phyloP scores from a whole-genome alignment of 2,888 invertebrate species.

The Oegoconia quadripuncta region DNA sequence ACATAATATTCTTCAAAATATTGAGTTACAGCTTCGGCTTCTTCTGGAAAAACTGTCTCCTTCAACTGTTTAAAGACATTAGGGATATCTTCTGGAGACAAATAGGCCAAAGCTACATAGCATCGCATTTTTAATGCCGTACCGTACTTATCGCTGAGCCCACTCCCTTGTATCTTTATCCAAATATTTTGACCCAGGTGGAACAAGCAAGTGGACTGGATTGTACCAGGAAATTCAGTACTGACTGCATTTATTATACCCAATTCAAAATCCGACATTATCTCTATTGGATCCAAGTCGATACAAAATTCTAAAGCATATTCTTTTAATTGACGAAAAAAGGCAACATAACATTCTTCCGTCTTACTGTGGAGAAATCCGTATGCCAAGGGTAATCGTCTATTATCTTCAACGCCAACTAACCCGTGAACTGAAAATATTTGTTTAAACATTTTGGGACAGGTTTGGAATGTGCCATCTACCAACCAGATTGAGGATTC shows the following conservation, averaged over 20 bases:
- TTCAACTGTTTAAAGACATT: conserved; percentile 9
- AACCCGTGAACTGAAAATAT: conserved; percentile 3
- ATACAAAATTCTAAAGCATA: background rate
- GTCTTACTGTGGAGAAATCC: background rate
- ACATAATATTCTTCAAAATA: conserved; percentile 10
- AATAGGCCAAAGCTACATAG: conserved; percentile 8
- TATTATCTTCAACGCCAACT: background rate
- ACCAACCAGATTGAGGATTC: conserved; percentile 14
- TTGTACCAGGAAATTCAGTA: conserved; percentile 6
- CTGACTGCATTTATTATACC: conserved; percentile 8
- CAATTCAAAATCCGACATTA: conserved; percentile 7
- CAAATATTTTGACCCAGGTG: conserved; percentile 7
- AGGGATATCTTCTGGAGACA: conserved; percentile 10
- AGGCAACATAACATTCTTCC: background rate
- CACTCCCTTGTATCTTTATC: conserved; percentile 5
- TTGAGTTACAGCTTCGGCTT: conserved; percentile 6
- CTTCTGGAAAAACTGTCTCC: conserved; percentile 8
- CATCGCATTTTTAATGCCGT: conserved; percentile 11
- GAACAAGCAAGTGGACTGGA: too few species aligned
- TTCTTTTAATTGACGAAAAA: background rate
- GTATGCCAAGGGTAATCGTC: conserved; percentile 1
- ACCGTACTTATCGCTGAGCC: conserved; percentile 7
- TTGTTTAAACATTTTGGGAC: conserved; percentile 10
- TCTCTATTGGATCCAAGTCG: background rate
- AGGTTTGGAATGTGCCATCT: conserved; percentile 15